Conservation (phyloP, 2,888 invertebrate species). For the Cerastis rubricosa region DNA sequence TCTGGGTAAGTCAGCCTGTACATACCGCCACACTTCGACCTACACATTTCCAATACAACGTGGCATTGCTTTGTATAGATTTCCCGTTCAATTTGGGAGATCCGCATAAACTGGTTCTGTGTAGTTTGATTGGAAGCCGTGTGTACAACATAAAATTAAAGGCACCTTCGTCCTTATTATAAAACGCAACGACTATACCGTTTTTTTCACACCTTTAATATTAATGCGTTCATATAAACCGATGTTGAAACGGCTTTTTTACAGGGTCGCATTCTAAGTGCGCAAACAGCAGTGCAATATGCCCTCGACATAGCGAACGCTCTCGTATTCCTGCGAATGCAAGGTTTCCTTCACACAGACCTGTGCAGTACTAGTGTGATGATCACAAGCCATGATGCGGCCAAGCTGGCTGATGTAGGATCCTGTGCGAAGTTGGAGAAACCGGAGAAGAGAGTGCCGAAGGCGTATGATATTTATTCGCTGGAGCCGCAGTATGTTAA, state of each 20-base stretch:
- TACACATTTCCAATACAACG: too few species aligned
- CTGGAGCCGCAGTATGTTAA: slow-evolving; percentile 87
- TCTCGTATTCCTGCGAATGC: slow-evolving; percentile 86
- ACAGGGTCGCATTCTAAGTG: slow-evolving; percentile 84
- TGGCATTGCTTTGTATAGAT: too few species aligned
- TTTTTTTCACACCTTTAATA: neutral
- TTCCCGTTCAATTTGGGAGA: too few species aligned
- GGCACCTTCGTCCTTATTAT: neutral
- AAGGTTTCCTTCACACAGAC: slow-evolving; percentile 86
- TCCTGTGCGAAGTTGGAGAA: slow-evolving; percentile 76
- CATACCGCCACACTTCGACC: too few species aligned
- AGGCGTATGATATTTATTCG: slow-evolving; percentile 78
- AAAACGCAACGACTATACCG: neutral
- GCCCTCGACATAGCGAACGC: slow-evolving; percentile 86
- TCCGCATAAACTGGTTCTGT: too few species aligned
- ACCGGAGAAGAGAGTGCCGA: slow-evolving; percentile 59
- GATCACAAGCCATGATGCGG: slow-evolving; percentile 83
- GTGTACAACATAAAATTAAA: neutral
- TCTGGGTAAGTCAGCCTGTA: slow-evolving; percentile 17
- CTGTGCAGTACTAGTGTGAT: slow-evolving; percentile 84
- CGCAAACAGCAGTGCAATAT: slow-evolving; percentile 84
- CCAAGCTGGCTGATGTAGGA: slow-evolving; percentile 86
- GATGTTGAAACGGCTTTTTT: slow-evolving; percentile 40
- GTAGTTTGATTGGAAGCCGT: too few species aligned
- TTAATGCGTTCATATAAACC: slow-evolving; percentile 12